phyloP scores from a whole-genome alignment of 2,113 vertebrate genomes.

The Pelecanoides urinatrix region DNA sequence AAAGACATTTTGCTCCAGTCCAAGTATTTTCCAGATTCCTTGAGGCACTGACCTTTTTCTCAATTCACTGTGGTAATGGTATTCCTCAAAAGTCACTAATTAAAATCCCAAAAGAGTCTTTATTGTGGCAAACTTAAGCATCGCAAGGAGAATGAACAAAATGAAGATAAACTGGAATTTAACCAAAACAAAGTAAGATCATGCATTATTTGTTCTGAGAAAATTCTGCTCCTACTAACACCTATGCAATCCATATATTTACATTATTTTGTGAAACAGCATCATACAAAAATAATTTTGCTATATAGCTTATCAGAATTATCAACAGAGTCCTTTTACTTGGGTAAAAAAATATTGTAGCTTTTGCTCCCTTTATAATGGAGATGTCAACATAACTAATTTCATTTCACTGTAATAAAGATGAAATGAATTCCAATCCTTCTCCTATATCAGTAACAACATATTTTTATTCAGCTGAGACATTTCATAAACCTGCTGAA shows the following conservation, averaged over 20 bases:
- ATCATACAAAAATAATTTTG: neutral
- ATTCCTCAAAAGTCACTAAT: neutral
- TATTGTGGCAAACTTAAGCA: neutral
- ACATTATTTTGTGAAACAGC: neutral
- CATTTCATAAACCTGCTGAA: slow-evolving; percentile 34
- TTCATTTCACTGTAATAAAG: slow-evolving; percentile 22
- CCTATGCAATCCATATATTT: neutral
- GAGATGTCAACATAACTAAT: slow-evolving; percentile 34
- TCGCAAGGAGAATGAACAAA: neutral
- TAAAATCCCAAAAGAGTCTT: neutral
- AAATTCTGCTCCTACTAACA: neutral
- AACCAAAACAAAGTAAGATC: neutral
- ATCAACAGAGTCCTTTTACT: neutral
- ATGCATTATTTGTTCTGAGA: neutral
- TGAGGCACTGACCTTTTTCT: neutral
- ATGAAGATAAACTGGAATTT: neutral
- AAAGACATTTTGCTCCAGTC: neutral
- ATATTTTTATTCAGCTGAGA: slow-evolving; percentile 48
- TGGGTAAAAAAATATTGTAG: neutral
- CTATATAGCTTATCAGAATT: neutral
- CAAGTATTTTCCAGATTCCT: neutral
- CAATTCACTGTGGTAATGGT: neutral
- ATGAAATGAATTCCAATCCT: slow-evolving; percentile 15
- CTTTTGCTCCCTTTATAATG: slow-evolving; percentile 8
- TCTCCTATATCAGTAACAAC: neutral